Evolutionary conservation across 2,113 vertebrate genomes (phyloP), one percentile per base, ranked within the genome.

Genomic region (Oriolus oriolus): DNA sequence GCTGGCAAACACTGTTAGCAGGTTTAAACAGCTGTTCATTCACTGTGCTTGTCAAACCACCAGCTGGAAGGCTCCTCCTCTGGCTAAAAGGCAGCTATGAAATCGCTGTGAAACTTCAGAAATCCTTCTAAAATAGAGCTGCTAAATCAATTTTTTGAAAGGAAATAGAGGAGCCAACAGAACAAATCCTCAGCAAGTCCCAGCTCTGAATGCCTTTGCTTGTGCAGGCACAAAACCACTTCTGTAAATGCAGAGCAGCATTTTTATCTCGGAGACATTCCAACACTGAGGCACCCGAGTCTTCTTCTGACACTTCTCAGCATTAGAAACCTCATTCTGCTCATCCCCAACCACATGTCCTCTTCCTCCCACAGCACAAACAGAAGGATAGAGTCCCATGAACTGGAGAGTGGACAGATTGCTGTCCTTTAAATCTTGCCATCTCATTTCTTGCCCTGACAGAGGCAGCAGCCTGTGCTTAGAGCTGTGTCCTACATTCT

Each of bases 401-500:
- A 63, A 49, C 66, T 44, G 63, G 28, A 79, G 66, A 65, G 41
- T 3, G 42, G 89, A 90, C 86, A 93, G 83, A 95, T 41, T 86
- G 84, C 64, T 74, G 64, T 77, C 56, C 84, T 87, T 61, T 87
- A 53, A 61, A 87, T 77, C 87, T 74, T 86, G 71, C 86, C 89
- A 69, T 77, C 79, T 90, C 71, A 35, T 88, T 92, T 83, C 79
- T 54, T 94, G 79, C 63, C 80, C 80, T 54, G 59, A 74, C 68
- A 73, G 68, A 89, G 50, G 80, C 73, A 84, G 76, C 89, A 84
- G 95, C 68, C 84, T 57, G 76, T 33, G 76, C 5, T 2, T 70
- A 95, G 76, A 88, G 89, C 73, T 10, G 19, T 59, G 91, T 37
- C 89, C 95, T 75, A 96, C 71, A 95, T 96, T 89, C 95, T 21